Conservation (phyloP, 2,797 vertebrate genomes). For the Tokudaia tokunoshimensis region DNA sequence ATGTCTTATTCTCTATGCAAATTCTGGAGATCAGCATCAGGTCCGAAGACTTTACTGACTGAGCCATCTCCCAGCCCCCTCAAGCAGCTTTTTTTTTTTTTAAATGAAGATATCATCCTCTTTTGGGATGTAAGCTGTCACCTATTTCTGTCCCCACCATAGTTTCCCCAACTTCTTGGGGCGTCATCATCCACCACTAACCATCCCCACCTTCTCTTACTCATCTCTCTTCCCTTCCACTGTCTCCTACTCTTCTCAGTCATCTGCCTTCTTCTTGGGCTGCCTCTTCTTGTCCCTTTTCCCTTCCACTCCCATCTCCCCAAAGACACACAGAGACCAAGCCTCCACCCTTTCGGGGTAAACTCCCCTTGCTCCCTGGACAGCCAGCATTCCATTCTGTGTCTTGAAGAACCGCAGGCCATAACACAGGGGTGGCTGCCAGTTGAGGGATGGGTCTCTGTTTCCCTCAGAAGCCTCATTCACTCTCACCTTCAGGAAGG, state of each 20-base stretch:
- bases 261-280: background rate
- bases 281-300: background rate
- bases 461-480: background rate
- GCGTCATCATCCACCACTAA: accelerated
- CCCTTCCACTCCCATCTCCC: background rate
- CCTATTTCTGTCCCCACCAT: background rate
- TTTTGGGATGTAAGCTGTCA: background rate
- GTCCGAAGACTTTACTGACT: background rate
- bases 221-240: accelerated
- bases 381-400: background rate
- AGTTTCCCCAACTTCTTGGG: background rate
- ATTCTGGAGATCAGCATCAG: background rate
- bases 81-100: background rate
- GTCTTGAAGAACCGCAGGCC: background rate
- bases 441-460: accelerated
- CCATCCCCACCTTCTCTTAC: accelerated
- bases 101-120: background rate
- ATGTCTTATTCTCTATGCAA: background rate
- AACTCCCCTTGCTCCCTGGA: background rate
- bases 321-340: background rate
- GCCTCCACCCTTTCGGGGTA: background rate
- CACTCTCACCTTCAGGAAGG: background rate
- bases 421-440: background rate
- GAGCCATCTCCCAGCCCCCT: background rate
- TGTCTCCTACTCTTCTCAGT: background rate